Base-by-base conservation (phyloP, 1,140 invertebrate species). In the Drosophila malerkotliana region DNA sequence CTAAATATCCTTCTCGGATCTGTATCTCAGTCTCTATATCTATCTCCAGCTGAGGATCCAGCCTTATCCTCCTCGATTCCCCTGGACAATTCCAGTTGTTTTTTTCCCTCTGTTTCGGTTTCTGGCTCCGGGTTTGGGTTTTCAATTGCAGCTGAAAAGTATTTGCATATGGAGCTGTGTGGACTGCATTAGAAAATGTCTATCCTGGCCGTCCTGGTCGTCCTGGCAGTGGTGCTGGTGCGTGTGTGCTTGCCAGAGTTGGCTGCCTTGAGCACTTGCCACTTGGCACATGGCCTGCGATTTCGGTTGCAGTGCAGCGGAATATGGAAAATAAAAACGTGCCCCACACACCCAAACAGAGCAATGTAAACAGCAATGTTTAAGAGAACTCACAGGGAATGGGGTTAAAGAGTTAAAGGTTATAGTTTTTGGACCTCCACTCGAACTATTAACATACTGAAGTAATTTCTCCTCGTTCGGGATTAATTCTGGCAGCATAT, bases 121-220 rank as follows among this genome's bases (percentile, higher is more conserved):
- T 34, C 7, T 49, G 48, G 18, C 15, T 47, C 18, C 5, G 15
- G 30, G 30, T 48, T 37, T 60, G 58, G 60, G 54, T 72, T 81
- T 81, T 82, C 78, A 81, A 81, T 81, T 81, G 78, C 61, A 80
- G 77, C 67, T 49, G 48, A 53, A 80, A 85, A 73, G 78, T 85
- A 84, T 84, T 84, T 84, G 81, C 80, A 84, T 84, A 85, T 84
- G 81, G 18, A 18, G 72, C 56, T 67, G 54, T 74, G 72, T 61
- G 44, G 61, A 58, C 60, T 80, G 73, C 67, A 69, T 73, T 71
- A 72, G 77, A 60, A 53, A 68, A 32, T 59, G 57, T 54, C 32
- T 69, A 26, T 10, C 60, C 18, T 32, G 26, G 3, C 6, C 1
- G 18, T n/a, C n/a, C 21, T 39, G 57, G 18, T 39, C 34, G n/a